These are phyloP conservation scores for Odocoileus hemionus DNA, from an alignment of 2,113 vertebrate species.

Conservation along the genomic window DNA sequence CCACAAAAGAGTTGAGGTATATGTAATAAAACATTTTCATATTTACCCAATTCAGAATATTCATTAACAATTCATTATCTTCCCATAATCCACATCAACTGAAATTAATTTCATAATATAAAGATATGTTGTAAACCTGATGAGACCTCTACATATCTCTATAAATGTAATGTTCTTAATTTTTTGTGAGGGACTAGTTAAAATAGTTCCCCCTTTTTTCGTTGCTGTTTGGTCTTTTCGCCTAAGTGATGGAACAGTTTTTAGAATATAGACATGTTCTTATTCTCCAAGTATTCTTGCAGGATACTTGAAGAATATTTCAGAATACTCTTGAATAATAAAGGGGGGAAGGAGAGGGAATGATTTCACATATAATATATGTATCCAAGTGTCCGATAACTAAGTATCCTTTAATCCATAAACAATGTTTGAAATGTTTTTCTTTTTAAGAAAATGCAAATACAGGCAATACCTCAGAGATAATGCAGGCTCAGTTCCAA, in stretches of 20 bases:
- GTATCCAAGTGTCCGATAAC: neutral
- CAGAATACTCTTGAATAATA: neutral
- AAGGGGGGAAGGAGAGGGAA: neutral
- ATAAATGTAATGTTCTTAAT: neutral
- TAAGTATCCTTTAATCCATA: neutral
- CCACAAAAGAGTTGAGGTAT: neutral
- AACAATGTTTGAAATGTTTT: neutral
- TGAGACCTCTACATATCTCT: neutral
- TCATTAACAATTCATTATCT: neutral
- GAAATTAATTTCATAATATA: neutral
- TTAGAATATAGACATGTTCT: neutral
- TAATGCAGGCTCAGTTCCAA: neutral
- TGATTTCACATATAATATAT: neutral
- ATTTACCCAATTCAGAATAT: neutral
- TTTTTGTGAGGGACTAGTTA: neutral
- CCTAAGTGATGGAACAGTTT: neutral
- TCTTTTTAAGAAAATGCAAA: constrained; percentile 18
- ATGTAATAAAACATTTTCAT: neutral
- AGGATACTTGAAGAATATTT: neutral
- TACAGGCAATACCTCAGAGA: neutral
- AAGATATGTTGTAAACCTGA: neutral
- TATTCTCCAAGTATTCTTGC: neutral
- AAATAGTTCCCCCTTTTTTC: neutral
- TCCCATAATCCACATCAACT: neutral
- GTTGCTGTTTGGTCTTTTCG: neutral